Base-by-base conservation (phyloP, 1,140 invertebrate species). In the Lordiphosa stackelbergi region DNA sequence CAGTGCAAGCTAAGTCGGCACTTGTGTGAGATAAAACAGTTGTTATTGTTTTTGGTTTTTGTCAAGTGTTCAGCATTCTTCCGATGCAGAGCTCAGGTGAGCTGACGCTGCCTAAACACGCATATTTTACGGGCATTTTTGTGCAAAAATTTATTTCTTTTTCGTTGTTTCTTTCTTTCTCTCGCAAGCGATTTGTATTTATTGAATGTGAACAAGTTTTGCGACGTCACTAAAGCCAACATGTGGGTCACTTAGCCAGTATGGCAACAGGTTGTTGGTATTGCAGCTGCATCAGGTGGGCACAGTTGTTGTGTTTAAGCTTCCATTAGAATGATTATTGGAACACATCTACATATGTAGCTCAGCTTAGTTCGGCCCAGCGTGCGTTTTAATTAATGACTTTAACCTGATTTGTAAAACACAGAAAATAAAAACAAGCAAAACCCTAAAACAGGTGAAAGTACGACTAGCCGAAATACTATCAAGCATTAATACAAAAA, bases 171-270 rank as follows among this genome's bases (percentile, higher is more conserved):
- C 45, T 51, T n/a, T 52, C 42, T 37, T 53, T 66, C 37, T 65
- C 55, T 46, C 24, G 43, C 28, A 56, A 56, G 19, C 55, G 55
- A 69, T 69, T 69, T 69, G 61, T 65, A 56, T 66, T 49, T 69
- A 69, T 69, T 69, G 61, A 69, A 69, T 69, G 62, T 66, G 62
- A 66, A 69, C 66, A 69, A 69, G 66, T 69, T 69, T 69, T 69
- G 66, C 43, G 31, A 46, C 43, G 43, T 46, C 43, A 46, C 43
- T 46, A 52, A 53, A 54, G 62, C 52, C 53, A 60, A 48, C 68
- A 70, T 70, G 68, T 70, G 68, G 68, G 68, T 70, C 68, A 70
- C 68, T 70, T 70, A 70, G 62, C 68, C 68, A 70, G 57, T 70
- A 66, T 66, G 63, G 63, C 68, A 70, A 70, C 68, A 70, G 63